Percentiles rank a stretch among this genome's conserved stretches.
These are phyloP conservation scores for Chironomus riparius DNA, from an alignment of 2,888 invertebrate genomes.

Conservation along the genomic window DNA sequence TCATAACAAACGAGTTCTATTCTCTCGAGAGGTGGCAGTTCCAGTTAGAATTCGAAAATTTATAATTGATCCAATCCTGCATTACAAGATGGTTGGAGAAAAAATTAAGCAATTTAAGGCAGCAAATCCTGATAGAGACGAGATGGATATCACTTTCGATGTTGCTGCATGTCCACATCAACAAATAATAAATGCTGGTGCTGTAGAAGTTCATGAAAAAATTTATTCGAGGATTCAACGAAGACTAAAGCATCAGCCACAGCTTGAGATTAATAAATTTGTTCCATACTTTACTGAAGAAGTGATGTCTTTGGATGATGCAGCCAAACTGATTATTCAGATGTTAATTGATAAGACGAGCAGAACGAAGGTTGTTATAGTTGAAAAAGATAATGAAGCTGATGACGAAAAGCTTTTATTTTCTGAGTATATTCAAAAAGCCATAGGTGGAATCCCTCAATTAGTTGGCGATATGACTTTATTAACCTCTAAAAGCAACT, in stretches of 20 bases:
- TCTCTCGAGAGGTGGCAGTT: slow-evolving; percentile 40
- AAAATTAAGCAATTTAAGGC: slow-evolving; percentile 41
- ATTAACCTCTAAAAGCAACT: slow-evolving; percentile 33
- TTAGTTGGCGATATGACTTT: slow-evolving; percentile 58
- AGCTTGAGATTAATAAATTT: slow-evolving; percentile 67
- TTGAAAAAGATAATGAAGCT: slow-evolving; percentile 43
- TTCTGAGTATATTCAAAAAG: slow-evolving; percentile 48
- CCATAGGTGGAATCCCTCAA: slow-evolving; percentile 58
- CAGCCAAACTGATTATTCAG: slow-evolving; percentile 56
- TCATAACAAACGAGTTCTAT: slow-evolving; percentile 57
- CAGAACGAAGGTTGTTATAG: slow-evolving; percentile 52
- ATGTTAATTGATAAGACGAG: slow-evolving; percentile 64
- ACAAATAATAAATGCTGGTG: slow-evolving; percentile 52
- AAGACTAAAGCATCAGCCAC: slow-evolving; percentile 59
- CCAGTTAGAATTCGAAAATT: slow-evolving; percentile 66
- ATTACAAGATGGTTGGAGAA: slow-evolving; percentile 47
- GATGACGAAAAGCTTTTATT: slow-evolving; percentile 43
- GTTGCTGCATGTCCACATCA: slow-evolving; percentile 35
- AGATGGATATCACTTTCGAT: slow-evolving; percentile 33
- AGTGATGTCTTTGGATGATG: slow-evolving; percentile 39
- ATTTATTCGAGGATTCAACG: slow-evolving; percentile 65
- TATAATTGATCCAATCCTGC: slow-evolving; percentile 51
- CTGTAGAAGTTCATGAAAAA: slow-evolving; percentile 67
- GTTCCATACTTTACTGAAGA: slow-evolving; percentile 50
- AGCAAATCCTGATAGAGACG: too few species aligned